Evolutionary conservation across 2,888 invertebrate species (phyloP).

Genomic region (Xestobium rufovillosum): DNA sequence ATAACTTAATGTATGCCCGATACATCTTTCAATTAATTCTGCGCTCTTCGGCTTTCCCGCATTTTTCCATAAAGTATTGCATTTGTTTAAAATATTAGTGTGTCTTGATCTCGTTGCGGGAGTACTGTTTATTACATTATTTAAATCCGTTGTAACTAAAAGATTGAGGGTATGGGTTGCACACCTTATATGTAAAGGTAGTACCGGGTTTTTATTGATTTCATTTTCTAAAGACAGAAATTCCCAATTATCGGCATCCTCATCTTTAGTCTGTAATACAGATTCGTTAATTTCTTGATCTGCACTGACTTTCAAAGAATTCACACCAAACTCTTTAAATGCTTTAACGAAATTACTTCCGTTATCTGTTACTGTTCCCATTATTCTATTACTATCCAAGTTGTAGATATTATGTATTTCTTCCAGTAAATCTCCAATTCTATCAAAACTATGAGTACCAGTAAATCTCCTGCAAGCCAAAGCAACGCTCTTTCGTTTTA

Average conservation of each 20-base stretch:
- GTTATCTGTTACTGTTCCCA: slow-evolving; percentile 19
- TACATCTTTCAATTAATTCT: slow-evolving; percentile 10
- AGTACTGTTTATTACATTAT: slow-evolving; percentile 6
- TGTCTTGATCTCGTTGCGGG: slow-evolving; percentile 7
- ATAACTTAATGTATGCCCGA: slow-evolving; percentile 13
- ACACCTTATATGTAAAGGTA: slow-evolving; percentile 17
- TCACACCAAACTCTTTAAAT: slow-evolving; percentile 17
- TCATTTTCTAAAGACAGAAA: slow-evolving; percentile 1
- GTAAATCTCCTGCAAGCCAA: slow-evolving; percentile 25
- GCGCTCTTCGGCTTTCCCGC: slow-evolving; percentile 10
- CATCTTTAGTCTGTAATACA: neutral
- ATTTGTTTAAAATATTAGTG: neutral
- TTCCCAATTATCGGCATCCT: slow-evolving; percentile 1
- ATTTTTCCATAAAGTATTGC: neutral
- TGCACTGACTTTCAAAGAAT: neutral
- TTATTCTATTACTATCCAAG: slow-evolving; percentile 13
- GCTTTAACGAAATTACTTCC: slow-evolving; percentile 22
- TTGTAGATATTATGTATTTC: slow-evolving; percentile 16
- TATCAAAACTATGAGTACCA: slow-evolving; percentile 23
- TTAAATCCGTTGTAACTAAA: slow-evolving; percentile 13
- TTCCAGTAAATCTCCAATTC: slow-evolving; percentile 21
- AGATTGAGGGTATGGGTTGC: slow-evolving; percentile 17
- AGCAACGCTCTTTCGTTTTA: slow-evolving; percentile 21
- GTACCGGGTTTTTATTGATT: slow-evolving; percentile 4
- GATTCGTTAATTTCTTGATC: neutral